phyloP scores from a whole-genome alignment of 2,888 invertebrate genomes.

The Agrochola macilenta region DNA sequence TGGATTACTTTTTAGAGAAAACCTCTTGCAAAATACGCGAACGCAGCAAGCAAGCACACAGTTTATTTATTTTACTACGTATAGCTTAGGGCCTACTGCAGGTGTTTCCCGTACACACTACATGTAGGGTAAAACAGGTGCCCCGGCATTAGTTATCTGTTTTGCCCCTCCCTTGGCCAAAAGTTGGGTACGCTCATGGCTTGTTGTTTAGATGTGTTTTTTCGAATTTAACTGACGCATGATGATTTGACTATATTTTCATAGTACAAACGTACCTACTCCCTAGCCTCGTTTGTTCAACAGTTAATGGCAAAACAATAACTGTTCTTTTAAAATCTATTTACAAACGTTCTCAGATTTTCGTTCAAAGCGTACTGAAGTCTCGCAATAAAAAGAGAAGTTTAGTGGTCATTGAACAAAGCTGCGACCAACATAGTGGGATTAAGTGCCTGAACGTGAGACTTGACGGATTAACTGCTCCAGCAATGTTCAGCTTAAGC shows the following conservation, averaged over 20 bases:
- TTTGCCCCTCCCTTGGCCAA: no score
- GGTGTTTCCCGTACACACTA: no score
- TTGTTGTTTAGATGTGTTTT: constrained; percentile 25
- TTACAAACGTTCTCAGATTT: constrained; percentile 31
- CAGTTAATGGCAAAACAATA: constrained; percentile 11
- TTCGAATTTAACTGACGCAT: constrained; percentile 25
- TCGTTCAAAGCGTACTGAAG: constrained; percentile 49
- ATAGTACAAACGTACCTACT: neutral
- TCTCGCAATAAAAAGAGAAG: constrained; percentile 53
- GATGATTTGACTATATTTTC: constrained; percentile 18
- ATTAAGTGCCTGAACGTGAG: constrained; percentile 71
- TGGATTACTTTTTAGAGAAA: no score
- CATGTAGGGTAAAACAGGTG: no score
- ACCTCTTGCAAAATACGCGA: no score
- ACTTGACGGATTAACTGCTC: constrained; percentile 74
- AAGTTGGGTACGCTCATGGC: no score
- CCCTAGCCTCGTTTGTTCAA: neutral
- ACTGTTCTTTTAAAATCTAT: constrained; percentile 20
- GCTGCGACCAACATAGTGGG: constrained; percentile 68
- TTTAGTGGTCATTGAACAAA: constrained; percentile 67
- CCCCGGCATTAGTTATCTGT: no score
- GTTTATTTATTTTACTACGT: no score
- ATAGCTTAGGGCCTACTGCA: no score
- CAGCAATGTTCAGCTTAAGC: constrained; percentile 67
- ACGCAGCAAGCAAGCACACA: no score